Conservation (phyloP, 2,888 invertebrate genomes). For the Scaptomyza cyrtandrae region DNA sequence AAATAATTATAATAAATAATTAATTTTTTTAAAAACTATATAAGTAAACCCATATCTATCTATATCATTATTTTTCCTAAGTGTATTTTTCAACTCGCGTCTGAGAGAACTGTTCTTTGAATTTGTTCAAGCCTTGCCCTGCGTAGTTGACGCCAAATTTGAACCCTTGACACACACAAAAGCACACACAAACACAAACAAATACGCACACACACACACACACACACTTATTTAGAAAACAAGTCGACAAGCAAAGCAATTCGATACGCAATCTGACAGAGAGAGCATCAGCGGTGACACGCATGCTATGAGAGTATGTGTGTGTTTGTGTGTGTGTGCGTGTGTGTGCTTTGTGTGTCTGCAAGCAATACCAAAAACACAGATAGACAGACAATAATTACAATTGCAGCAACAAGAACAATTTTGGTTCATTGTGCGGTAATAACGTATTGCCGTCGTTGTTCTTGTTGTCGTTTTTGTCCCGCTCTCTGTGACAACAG, state of each 20-base stretch:
- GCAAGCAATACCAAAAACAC: slow-evolving; percentile 19
- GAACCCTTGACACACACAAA: slow-evolving; percentile 45
- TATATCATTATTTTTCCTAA: neutral
- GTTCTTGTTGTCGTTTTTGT: neutral
- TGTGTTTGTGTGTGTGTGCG: neutral
- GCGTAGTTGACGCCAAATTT: slow-evolving; percentile 51
- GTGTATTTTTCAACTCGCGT: slow-evolving; percentile 5
- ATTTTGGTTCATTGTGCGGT: slow-evolving; percentile 43
- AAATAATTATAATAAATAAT: neutral
- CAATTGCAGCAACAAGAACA: slow-evolving; percentile 36
- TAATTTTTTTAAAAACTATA: neutral
- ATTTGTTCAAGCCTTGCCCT: slow-evolving; percentile 25
- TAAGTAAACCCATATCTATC: neutral
- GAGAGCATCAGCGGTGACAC: slow-evolving; percentile 25
- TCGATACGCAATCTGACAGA: slow-evolving; percentile 61
- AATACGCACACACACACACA: slow-evolving; percentile 12
- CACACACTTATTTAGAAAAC: slow-evolving; percentile 6
- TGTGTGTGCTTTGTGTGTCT: too few species aligned
- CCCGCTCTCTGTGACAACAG: neutral
- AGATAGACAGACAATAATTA: slow-evolving; percentile 47
- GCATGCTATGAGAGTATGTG: slow-evolving; percentile 16
- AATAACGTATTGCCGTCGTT: slow-evolving; percentile 45
- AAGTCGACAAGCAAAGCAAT: slow-evolving; percentile 41
- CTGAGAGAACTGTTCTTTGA: slow-evolving; percentile 20
- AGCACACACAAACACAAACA: slow-evolving; percentile 7